A percentile compares a stretch with the other conserved stretches of the same genome.
These are phyloP conservation scores for Nebria ingens DNA, from an alignment of 1,140 invertebrate genomes.

Conservation along the genomic window DNA sequence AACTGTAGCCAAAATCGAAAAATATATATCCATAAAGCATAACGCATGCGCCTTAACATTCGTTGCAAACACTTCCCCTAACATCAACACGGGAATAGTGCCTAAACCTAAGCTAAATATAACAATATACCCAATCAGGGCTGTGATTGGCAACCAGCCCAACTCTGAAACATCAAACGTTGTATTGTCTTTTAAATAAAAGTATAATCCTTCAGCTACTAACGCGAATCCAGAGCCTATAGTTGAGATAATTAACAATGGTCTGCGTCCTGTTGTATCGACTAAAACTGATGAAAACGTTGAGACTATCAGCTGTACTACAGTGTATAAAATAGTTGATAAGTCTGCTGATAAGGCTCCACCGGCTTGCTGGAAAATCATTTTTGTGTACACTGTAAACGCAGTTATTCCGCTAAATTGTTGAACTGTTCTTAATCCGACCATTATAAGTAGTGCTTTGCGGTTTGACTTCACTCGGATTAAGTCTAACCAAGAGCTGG, in stretches of 20 bases:
- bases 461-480: conserved; percentile 45
- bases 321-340: conserved; percentile 48
- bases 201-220: conserved; percentile 48
- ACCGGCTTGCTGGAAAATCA: conserved; percentile 53
- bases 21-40: conserved; percentile 56
- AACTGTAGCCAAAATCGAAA: conserved; percentile 60
- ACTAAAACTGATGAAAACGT: conserved; percentile 52
- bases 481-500: conserved; percentile 46
- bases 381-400: conserved; percentile 61
- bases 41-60: conserved; percentile 58
- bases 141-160: conserved; percentile 49
- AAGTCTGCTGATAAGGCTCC: conserved; percentile 30
- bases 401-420: conserved; percentile 67
- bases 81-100: conserved; percentile 58
- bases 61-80: conserved; percentile 64
- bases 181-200: conserved; percentile 39
- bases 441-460: conserved; percentile 51
- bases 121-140: conserved; percentile 58
- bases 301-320: conserved; percentile 53
- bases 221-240: conserved; percentile 42
- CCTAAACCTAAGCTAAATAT: conserved; percentile 58
- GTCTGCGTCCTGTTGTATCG: conserved; percentile 58
- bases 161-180: conserved; percentile 31
- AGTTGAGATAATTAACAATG: conserved; percentile 51
- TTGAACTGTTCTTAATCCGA: conserved; percentile 59